Percentiles rank a stretch among this genome's conserved stretches.
phyloP scores from a whole-genome alignment of 2,797 vertebrate genomes.

The Sebastes goodei region DNA sequence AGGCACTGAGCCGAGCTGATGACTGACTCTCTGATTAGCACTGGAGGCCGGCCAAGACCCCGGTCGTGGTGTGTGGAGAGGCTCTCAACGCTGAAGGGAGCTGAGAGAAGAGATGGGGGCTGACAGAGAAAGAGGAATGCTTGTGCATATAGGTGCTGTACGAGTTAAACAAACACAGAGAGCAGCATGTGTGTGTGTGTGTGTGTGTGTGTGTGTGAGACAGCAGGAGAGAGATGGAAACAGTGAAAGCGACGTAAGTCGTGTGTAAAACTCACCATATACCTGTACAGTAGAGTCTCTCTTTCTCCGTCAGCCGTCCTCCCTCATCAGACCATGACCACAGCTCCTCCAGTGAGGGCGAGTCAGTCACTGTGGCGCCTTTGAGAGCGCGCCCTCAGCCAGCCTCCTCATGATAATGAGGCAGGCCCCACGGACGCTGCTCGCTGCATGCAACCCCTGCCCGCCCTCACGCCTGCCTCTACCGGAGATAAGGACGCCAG shows the following conservation, averaged over 20 bases:
- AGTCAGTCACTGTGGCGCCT: conserved; percentile 63
- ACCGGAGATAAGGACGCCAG: conserved; percentile 60
- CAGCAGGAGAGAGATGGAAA: conserved; percentile 1
- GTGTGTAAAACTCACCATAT: no score
- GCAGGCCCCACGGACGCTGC: conserved; percentile 43
- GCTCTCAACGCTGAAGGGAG: conserved; percentile 5
- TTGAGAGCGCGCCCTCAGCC: conserved; percentile 68
- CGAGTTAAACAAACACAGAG: background rate
- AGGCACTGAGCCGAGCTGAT: conserved; percentile 28
- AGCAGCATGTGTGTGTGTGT: background rate
- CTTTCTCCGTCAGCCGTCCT: conserved; percentile 22
- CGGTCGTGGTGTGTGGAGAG: background rate
- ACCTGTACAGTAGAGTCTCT: conserved; percentile 4
- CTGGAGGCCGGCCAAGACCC: conserved; percentile 35
- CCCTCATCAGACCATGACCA: conserved; percentile 59
- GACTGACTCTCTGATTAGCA: conserved; percentile 49
- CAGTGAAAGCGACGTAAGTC: background rate
- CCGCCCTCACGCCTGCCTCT: conserved; percentile 57
- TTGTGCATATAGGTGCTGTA: background rate
- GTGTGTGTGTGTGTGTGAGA: background rate
- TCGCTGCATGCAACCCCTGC: conserved; percentile 28
- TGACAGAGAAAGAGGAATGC: conserved; percentile 5
- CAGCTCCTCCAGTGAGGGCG: conserved; percentile 37
- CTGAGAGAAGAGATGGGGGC: background rate
- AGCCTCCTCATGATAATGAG: conserved; percentile 67